A percentile compares a stretch with the other conserved stretches of the same genome.
Evolutionary conservation across 2,797 vertebrate species (phyloP).

Genomic region (Dipus sagitta): DNA sequence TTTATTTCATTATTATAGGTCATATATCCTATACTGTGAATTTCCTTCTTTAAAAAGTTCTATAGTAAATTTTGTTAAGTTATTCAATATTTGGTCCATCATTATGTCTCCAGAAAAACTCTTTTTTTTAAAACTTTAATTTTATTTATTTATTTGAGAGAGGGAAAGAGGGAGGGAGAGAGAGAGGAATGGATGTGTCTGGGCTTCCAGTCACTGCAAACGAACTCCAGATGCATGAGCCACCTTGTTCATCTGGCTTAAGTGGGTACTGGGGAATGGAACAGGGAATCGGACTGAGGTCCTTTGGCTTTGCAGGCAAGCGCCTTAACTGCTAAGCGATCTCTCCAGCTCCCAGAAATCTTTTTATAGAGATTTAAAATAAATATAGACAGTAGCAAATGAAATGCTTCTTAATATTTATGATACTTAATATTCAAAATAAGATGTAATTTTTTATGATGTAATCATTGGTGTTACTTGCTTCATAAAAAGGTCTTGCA

Average conservation of each 20-base stretch:
- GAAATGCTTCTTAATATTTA: conserved; percentile 11
- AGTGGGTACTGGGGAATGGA: too few species aligned
- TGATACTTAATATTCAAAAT: conserved; percentile 49
- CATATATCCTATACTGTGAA: not conserved
- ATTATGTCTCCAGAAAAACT: conserved; percentile 33
- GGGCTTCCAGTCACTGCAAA: too few species aligned
- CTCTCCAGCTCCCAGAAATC: too few species aligned
- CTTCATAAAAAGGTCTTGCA: conserved; percentile 62
- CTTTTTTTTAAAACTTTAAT: not conserved
- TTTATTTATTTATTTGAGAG: too few species aligned
- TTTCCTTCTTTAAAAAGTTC: not conserved
- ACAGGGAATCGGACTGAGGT: too few species aligned
- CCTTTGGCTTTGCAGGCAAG: too few species aligned
- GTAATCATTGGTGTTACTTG: conserved; percentile 55
- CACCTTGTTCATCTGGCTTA: too few species aligned
- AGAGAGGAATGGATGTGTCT: too few species aligned
- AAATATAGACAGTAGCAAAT: not conserved
- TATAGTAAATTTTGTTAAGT: conserved; percentile 20
- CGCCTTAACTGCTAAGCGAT: too few species aligned
- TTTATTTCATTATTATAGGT: not conserved
- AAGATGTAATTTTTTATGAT: conserved; percentile 21
- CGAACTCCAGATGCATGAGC: too few species aligned
- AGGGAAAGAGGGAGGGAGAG: too few species aligned
- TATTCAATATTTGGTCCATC: conserved; percentile 15
- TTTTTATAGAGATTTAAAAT: conserved; percentile 5